Conservation (phyloP, 2,113 vertebrate species). For the Lophotis ruficrista region DNA sequence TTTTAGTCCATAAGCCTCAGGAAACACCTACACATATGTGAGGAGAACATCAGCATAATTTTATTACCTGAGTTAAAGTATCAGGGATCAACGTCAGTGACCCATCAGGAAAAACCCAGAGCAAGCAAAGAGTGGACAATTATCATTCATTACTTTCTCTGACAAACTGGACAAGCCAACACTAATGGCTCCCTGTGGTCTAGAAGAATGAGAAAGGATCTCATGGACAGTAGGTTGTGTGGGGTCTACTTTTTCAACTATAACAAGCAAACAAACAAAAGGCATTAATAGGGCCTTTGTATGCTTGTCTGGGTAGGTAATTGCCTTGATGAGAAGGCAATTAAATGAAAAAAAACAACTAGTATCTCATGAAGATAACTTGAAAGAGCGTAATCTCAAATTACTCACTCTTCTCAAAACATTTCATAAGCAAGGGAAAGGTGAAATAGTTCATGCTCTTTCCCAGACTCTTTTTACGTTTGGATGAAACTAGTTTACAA, state of each 20-base stretch:
- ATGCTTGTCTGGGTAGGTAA: not conserved
- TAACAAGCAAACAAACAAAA: not conserved
- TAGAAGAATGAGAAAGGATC: not conserved
- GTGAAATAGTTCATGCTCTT: not conserved
- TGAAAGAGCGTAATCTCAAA: not conserved
- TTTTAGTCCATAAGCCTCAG: not conserved
- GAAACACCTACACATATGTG: not conserved
- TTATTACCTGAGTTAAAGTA: not conserved
- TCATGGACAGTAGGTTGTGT: not conserved
- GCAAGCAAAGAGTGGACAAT: not conserved
- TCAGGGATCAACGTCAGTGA: not conserved
- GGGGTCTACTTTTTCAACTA: not conserved
- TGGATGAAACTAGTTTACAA: not conserved
- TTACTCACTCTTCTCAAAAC: not conserved
- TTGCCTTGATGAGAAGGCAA: not conserved
- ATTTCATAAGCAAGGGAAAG: not conserved
- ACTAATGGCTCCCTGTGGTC: rapidly evolving
- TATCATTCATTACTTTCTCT: not conserved
- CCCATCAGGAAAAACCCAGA: not conserved
- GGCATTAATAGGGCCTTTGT: not conserved
- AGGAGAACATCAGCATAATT: not conserved
- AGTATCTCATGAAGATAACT: not conserved
- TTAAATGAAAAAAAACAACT: not conserved
- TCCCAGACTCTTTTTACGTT: not conserved
- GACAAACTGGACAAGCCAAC: not conserved